Percentiles rank a stretch among this genome's conserved stretches.
These are phyloP conservation scores for Hirtodrosophila histrioides DNA, from an alignment of 2,888 invertebrate genomes.

Conservation along the genomic window DNA sequence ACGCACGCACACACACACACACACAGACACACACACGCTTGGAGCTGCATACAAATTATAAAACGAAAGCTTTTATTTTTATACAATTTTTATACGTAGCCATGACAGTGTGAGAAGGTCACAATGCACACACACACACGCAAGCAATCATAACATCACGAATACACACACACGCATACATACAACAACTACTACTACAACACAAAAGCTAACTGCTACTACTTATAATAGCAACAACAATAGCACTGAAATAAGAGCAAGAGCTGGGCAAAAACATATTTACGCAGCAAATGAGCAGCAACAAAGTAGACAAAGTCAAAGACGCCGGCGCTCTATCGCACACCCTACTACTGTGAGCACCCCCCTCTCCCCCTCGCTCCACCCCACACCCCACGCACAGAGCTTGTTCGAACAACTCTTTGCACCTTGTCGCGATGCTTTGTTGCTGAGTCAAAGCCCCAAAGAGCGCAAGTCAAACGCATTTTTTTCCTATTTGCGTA, in stretches of 20 bases:
- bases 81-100: constrained; percentile 76
- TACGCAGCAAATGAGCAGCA: constrained; percentile 68
- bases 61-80: constrained; percentile 79
- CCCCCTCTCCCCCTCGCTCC: background rate
- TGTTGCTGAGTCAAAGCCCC: constrained; percentile 14
- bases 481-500: constrained; percentile 52
- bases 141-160: constrained; percentile 28
- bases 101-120: constrained; percentile 84
- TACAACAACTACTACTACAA: constrained; percentile 4
- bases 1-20: constrained; percentile 34
- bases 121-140: constrained; percentile 61
- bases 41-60: constrained; percentile 77
- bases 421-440: constrained; percentile 35
- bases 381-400: constrained; percentile 14
- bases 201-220: constrained; percentile 43
- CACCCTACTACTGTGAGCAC: background rate
- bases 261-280: constrained; percentile 45
- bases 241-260: constrained; percentile 34
- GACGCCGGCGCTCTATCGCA: constrained; percentile 64
- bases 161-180: constrained; percentile 18
- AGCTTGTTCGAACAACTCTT: constrained; percentile 39
- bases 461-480: constrained; percentile 55
- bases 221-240: constrained; percentile 26
- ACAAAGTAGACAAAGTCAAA: constrained; percentile 49
- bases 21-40: constrained; percentile 47